Evolutionary conservation across 2,797 vertebrate genomes (phyloP), one percentile per base, ranked within the genome.

Genomic region (Enteromius treurensis): DNA sequence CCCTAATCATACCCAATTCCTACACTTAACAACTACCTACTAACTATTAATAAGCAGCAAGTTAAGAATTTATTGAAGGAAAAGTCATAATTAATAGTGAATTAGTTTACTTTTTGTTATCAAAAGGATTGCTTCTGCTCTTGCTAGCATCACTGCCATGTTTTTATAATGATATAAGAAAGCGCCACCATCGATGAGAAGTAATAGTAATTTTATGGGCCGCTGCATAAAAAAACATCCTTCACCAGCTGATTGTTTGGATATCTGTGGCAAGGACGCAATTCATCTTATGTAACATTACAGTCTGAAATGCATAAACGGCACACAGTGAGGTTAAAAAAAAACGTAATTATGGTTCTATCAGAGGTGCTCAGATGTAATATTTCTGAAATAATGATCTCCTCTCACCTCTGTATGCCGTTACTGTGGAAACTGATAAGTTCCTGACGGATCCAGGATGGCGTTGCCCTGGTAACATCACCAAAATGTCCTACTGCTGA

Each of bases 401-500:
- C 84, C 86, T 88, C 90, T 88, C 88, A 86, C 87, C 87, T 90
- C 90, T 89, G 90, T 90, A 90, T 90, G 87, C 85, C 80, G 93
- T 95, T 95, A 91, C 94, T 92, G 90, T 94, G 94, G 94, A 93
- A 94, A 95, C 94, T 92, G 92, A 92, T 90, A 90, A 92, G 91
- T 91, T 93, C 91, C 92, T 92, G 91, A 93, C 90, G 93, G 92
- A 91, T 94, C 92, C 89, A 89, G 91, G 90, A 92, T 21, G 42
- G 80, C 42, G 93, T 94, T 94, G 88, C 91, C 91, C 91, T 93
- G 92, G 90, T 92, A 90, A 95, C 93, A 45, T 81, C 79, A 84
- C 86, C 83, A 86, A 88, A 83, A 86, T 87, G 84, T 84, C 90
- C 88, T 58, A 77, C 87, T 89, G 89, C 84, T 77, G 64, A 85